A percentile compares a stretch with the other conserved stretches of the same genome.
Evolutionary conservation across 1,140 invertebrate genomes (phyloP).

Genomic region (Stenopsyche tienmushanensis): DNA sequence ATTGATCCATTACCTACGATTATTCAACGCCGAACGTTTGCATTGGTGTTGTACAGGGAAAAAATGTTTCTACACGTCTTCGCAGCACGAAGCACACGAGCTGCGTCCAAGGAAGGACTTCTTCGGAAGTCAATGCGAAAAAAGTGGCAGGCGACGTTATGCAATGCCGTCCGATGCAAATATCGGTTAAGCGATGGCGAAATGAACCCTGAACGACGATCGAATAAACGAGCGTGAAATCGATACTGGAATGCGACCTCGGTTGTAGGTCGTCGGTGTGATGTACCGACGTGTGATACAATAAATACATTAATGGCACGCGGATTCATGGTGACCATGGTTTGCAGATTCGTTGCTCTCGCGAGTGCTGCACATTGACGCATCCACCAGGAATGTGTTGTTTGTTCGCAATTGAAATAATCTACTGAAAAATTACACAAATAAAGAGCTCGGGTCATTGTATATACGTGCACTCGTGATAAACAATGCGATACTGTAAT

Average conservation of each 20-base stretch:
- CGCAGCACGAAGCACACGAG: no score
- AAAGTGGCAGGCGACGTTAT: no score
- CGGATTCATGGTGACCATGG: not conserved
- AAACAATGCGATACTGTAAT: no score
- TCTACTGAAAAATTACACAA: not conserved
- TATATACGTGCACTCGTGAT: no score
- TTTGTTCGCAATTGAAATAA: not conserved
- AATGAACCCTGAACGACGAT: not conserved
- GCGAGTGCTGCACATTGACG: not conserved
- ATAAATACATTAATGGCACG: not conserved
- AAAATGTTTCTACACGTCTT: no score
- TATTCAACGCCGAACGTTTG: no score
- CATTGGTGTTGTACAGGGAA: no score
- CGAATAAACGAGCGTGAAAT: no score
- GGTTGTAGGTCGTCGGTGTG: slow-evolving; percentile 2
- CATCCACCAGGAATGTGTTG: not conserved
- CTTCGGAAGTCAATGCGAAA: no score
- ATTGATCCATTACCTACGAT: no score
- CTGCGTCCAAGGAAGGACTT: no score
- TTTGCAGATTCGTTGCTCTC: not conserved
- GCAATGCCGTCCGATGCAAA: no score
- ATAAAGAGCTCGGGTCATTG: not conserved
- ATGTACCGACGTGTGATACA: not conserved
- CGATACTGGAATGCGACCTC: not conserved
- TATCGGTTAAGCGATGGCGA: not conserved